phyloP scores from a whole-genome alignment of 2,797 vertebrate species.

The Crenuchus spilurus region DNA sequence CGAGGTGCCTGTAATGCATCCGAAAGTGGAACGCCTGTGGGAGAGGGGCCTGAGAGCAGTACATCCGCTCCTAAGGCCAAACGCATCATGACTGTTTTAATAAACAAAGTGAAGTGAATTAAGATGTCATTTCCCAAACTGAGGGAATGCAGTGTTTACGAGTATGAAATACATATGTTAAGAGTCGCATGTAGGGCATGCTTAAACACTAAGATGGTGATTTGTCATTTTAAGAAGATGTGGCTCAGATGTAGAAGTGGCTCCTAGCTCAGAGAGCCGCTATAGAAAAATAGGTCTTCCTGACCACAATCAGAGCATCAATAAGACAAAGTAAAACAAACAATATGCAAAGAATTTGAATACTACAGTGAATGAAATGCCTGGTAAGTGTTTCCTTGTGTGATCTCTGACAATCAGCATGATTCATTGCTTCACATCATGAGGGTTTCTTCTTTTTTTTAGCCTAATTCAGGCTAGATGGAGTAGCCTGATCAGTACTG shows the following conservation, averaged over 20 bases:
- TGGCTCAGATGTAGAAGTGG: conserved; percentile 58
- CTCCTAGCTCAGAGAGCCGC: conserved; percentile 66
- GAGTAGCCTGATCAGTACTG: conserved; percentile 80
- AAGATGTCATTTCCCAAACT: conserved; percentile 72
- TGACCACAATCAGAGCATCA: conserved; percentile 69
- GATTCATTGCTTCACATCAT: conserved; percentile 78
- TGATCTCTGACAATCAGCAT: conserved; percentile 78
- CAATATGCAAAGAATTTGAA: conserved; percentile 83
- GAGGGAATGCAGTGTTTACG: conserved; percentile 65
- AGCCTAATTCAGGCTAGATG: conserved; percentile 81
- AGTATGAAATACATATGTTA: conserved; percentile 74
- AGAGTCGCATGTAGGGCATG: conserved; percentile 55
- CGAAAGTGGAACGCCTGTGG: conserved; percentile 75
- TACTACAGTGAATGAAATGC: conserved; percentile 82
- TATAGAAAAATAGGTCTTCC: conserved; percentile 70
- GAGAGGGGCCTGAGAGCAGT: conserved; percentile 38
- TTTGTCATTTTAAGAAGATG: conserved; percentile 28
- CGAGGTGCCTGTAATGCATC: conserved; percentile 81
- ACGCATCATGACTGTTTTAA: conserved; percentile 50
- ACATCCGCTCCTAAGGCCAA: conserved; percentile 48
- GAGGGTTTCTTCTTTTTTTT: conserved; percentile 74
- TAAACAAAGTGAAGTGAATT: conserved; percentile 76
- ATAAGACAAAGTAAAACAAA: conserved; percentile 82
- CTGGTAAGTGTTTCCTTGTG: conserved; percentile 74
- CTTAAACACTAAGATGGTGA: conserved; percentile 10